Percentiles rank a stretch among this genome's conserved stretches.
Evolutionary conservation across 2,797 vertebrate genomes (phyloP).

Genomic region (Ibycter americanus): DNA sequence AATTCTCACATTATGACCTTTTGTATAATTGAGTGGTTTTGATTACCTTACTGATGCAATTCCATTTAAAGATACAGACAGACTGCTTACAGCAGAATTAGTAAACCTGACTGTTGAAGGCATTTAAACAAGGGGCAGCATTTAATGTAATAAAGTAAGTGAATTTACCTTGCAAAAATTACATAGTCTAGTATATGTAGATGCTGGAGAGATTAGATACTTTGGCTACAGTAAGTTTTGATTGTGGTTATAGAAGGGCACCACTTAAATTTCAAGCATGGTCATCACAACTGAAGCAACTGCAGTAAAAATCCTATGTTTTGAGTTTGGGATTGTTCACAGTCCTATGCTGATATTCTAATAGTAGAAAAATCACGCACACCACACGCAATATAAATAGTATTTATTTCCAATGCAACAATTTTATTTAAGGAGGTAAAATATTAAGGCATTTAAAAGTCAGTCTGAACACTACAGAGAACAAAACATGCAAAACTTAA

Average conservation of each 20-base stretch:
- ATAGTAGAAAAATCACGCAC: neutral
- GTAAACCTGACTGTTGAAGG: neutral
- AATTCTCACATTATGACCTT: neutral
- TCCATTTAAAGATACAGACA: neutral
- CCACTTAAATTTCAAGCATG: neutral
- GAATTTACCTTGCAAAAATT: neutral
- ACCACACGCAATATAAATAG: neutral
- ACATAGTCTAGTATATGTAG: neutral
- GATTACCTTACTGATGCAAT: neutral
- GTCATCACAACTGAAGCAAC: neutral
- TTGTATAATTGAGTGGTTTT: neutral
- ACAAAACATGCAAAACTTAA: constrained; percentile 27
- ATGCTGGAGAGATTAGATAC: neutral
- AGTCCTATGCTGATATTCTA: neutral
- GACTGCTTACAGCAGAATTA: neutral
- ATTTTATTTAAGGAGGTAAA: constrained; percentile 38
- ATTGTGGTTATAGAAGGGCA: neutral
- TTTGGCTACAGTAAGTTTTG: neutral
- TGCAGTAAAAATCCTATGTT: neutral
- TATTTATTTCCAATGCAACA: constrained; percentile 55
- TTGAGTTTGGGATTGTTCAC: neutral
- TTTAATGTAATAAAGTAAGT: neutral
- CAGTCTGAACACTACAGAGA: constrained; percentile 11
- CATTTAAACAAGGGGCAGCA: neutral
- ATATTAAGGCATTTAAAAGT: constrained; percentile 72